Evolutionary conservation across 2,797 vertebrate genomes (phyloP).

Genomic region (Tiaroga cobitis): DNA sequence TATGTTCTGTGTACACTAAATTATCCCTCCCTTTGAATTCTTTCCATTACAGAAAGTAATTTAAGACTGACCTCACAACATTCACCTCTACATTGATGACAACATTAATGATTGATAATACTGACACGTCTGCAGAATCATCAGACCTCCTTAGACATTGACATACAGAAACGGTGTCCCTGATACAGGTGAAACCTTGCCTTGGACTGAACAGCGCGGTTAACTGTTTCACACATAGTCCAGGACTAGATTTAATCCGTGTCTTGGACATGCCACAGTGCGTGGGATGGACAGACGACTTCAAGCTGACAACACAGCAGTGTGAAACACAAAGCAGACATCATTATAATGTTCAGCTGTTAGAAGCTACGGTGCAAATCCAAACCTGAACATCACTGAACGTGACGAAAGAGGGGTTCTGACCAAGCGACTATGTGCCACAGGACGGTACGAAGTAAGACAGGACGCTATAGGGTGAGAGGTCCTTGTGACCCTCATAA

Average conservation of each 20-base stretch:
- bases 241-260: slow-evolving; percentile 37
- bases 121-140: background rate
- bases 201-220: slow-evolving; percentile 22
- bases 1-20: background rate
- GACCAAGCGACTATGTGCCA: slow-evolving; percentile 47
- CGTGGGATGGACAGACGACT: slow-evolving; percentile 26
- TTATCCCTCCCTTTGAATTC: background rate
- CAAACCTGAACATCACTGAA: slow-evolving; percentile 49
- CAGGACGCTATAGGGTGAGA: slow-evolving; percentile 31
- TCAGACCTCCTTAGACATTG: background rate
- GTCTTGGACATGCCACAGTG: slow-evolving; percentile 25
- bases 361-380: slow-evolving; percentile 6
- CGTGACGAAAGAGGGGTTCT: slow-evolving; percentile 34
- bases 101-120: slow-evolving; percentile 4
- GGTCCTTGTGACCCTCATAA: slow-evolving; percentile 14
- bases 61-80: slow-evolving; percentile 18
- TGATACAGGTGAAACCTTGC: slow-evolving; percentile 4
- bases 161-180: slow-evolving; percentile 6
- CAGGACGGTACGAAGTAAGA: slow-evolving; percentile 51
- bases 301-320: slow-evolving; percentile 25
- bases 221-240: background rate
- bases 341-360: background rate
- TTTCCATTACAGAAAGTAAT: background rate
- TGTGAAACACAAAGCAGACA: slow-evolving; percentile 38
- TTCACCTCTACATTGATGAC: slow-evolving; percentile 12